These are phyloP conservation scores for Trilocha varians DNA, from an alignment of 2,888 invertebrate genomes.

Conservation along the genomic window DNA sequence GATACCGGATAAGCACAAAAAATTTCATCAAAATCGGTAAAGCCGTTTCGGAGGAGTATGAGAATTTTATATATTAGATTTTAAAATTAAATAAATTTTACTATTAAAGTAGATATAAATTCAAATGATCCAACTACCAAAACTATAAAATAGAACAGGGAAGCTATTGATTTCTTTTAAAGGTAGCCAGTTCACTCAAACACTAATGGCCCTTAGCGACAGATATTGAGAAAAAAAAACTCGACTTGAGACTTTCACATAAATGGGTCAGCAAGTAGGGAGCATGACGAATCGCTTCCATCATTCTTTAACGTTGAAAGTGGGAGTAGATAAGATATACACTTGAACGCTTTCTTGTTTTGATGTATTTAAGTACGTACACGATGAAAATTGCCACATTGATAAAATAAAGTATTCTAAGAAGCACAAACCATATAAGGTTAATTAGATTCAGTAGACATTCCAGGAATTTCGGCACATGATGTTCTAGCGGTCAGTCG, in stretches of 20 bases:
- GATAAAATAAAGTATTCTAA: constrained; percentile 11
- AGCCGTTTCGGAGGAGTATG: too few species aligned
- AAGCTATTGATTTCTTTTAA: constrained; percentile 43
- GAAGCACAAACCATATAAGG: constrained; percentile 23
- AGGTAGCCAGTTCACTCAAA: constrained; percentile 24
- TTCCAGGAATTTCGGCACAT: constrained; percentile 60
- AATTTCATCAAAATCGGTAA: too few species aligned
- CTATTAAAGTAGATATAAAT: constrained; percentile 8
- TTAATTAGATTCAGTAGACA: constrained; percentile 52
- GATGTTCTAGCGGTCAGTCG: constrained; percentile 19
- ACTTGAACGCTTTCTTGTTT: constrained; percentile 30
- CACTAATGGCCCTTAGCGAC: constrained; percentile 30
- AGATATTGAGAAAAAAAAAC: constrained; percentile 34
- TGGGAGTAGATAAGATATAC: constrained; percentile 47
- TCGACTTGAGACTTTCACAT: constrained; percentile 27
- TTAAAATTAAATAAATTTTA: too few species aligned
- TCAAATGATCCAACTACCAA: constrained; percentile 28
- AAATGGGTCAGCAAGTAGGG: constrained; percentile 54
- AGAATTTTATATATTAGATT: too few species aligned
- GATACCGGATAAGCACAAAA: too few species aligned
- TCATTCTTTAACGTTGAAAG: constrained; percentile 46
- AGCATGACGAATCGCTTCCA: constrained; percentile 61
- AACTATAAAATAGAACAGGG: constrained; percentile 40
- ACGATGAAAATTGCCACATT: constrained; percentile 8
- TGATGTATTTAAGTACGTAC: constrained; percentile 14